Conservation (phyloP, 2,888 invertebrate species). For the Netelia melanura region DNA sequence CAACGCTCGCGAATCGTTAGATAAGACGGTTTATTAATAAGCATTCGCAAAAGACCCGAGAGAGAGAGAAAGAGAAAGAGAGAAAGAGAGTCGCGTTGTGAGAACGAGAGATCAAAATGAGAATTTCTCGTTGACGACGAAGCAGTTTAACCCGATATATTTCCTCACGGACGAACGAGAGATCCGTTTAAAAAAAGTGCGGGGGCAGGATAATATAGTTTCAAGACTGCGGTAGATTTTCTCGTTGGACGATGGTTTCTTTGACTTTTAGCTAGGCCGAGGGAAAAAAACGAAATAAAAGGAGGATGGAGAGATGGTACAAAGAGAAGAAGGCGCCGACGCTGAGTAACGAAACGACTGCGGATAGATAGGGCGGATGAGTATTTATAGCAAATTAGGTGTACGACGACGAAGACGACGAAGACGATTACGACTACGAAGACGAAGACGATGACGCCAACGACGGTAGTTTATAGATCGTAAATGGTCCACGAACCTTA, state of each 20-base stretch:
- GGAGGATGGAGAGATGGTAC: too few species aligned
- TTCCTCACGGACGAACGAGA: not conserved
- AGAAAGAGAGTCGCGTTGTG: not conserved
- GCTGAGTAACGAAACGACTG: constrained; percentile 28
- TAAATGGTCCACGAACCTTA: constrained; percentile 41
- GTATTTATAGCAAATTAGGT: constrained; percentile 59
- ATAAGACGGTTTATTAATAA: constrained; percentile 58
- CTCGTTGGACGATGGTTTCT: not conserved
- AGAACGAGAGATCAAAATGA: not conserved
- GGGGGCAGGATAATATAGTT: too few species aligned
- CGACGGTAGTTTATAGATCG: constrained; percentile 20
- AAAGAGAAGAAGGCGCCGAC: not conserved
- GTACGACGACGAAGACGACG: constrained; percentile 13
- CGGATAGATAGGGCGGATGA: constrained; percentile 35
- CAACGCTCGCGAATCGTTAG: constrained; percentile 25
- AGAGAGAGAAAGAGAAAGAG: constrained; percentile 17
- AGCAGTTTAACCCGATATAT: not conserved
- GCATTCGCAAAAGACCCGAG: constrained; percentile 18
- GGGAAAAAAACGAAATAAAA: not conserved
- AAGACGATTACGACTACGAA: constrained; percentile 8
- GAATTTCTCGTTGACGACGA: not conserved
- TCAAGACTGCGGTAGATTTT: not conserved
- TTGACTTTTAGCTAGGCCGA: not conserved
- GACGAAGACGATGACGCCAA: constrained; percentile 3
- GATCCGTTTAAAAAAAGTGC: not conserved